Conservation (phyloP, 2,797 vertebrate species). For the Phyllotis vaccarum region DNA sequence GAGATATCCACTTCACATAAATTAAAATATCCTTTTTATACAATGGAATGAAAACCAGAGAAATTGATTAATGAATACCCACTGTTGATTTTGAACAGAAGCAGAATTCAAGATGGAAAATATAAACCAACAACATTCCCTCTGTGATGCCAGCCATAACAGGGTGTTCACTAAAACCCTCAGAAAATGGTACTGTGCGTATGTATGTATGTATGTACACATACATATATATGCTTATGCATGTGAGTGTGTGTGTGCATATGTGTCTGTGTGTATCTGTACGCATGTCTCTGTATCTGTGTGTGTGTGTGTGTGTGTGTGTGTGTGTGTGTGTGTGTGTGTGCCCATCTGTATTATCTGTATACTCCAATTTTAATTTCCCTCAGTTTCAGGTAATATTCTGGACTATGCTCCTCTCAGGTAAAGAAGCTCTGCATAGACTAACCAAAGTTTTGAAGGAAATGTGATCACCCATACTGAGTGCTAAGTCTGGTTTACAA, state of each 20-base stretch:
- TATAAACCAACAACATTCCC: neutral
- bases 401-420: neutral
- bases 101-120: neutral
- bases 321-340: no score
- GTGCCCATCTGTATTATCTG: neutral
- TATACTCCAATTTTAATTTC: constrained; percentile 32
- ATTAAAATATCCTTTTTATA: neutral
- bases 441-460: neutral
- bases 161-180: neutral
- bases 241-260: rapidly evolving
- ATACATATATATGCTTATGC: rapidly evolving
- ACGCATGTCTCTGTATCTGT: neutral
- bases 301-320: neutral
- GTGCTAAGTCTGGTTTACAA: neutral
- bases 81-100: neutral
- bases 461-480: neutral
- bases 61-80: neutral
- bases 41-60: neutral
- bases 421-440: neutral
- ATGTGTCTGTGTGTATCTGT: neutral
- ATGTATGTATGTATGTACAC: rapidly evolving
- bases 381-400: constrained; percentile 11
- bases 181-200: neutral
- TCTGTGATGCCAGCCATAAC: neutral
- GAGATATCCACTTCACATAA: neutral